Percentiles rank a stretch among this genome's conserved stretches.
Conservation (phyloP, 2,888 invertebrate genomes). For the Andricus curvator region DNA sequence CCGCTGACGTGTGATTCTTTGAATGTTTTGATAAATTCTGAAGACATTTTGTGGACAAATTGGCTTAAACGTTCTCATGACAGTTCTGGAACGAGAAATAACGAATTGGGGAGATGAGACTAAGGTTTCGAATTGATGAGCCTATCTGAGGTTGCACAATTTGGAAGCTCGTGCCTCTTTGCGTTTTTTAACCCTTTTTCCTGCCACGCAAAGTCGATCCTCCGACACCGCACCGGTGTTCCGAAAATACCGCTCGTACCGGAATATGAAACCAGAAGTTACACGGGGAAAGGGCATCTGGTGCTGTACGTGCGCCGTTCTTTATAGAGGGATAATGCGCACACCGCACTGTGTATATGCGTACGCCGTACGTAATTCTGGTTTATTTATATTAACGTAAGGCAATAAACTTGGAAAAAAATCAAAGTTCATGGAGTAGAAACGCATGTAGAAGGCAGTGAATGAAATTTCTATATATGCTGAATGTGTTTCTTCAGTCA, state of each 20-base stretch:
- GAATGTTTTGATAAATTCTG: background rate
- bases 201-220: constrained; percentile 46
- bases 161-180: constrained; percentile 34
- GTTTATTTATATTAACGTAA: constrained; percentile 42
- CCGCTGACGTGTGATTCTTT: background rate
- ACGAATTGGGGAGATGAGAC: constrained; percentile 13
- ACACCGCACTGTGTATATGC: constrained; percentile 41
- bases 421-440: constrained; percentile 23
- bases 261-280: constrained; percentile 72
- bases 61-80: constrained; percentile 16
- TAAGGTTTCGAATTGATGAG: constrained; percentile 29
- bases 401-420: constrained; percentile 35
- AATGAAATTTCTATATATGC: constrained; percentile 19
- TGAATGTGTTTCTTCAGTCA: background rate
- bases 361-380: constrained; percentile 45
- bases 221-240: constrained; percentile 49
- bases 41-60: constrained; percentile 43
- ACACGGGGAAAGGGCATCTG: constrained; percentile 70
- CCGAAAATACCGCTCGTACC: constrained; percentile 68
- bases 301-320: constrained; percentile 66
- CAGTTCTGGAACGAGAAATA: constrained; percentile 26
- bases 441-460: constrained; percentile 1
- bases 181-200: constrained; percentile 58
- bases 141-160: constrained; percentile 42
- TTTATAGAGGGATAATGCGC: constrained; percentile 49